These are phyloP conservation scores for Microtus ochrogaster DNA, from an alignment of 2,113 vertebrate species.

Conservation along the genomic window DNA sequence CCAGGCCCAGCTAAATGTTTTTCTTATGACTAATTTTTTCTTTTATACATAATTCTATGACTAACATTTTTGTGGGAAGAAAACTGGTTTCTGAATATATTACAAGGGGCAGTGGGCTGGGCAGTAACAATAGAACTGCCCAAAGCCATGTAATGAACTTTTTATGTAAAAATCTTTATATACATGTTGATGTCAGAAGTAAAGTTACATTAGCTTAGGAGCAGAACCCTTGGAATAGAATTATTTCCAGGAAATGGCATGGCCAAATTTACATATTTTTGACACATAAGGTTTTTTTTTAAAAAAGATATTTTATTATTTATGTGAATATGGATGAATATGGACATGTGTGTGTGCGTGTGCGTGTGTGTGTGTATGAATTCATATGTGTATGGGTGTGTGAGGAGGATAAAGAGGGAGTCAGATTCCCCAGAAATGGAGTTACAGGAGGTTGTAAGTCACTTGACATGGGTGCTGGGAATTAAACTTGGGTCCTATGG, in stretches of 20 bases:
- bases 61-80: neutral
- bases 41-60: neutral
- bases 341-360: neutral
- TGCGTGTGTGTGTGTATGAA: neutral
- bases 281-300: neutral
- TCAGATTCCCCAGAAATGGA: neutral
- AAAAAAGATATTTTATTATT: neutral
- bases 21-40: slow-evolving; percentile 14
- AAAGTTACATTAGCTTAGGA: neutral
- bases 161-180: neutral
- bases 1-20: neutral
- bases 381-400: neutral
- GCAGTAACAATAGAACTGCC: too few species aligned
- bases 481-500: neutral
- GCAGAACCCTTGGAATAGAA: neutral
- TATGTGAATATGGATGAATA: neutral
- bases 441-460: neutral
- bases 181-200: neutral
- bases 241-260: neutral
- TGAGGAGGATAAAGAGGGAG: neutral
- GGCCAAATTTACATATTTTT: neutral
- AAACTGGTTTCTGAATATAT: neutral
- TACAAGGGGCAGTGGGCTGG: neutral
- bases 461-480: neutral
- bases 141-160: neutral